Base-by-base conservation (phyloP, 1,140 invertebrate genomes). In the Armadillidium nasatum region DNA sequence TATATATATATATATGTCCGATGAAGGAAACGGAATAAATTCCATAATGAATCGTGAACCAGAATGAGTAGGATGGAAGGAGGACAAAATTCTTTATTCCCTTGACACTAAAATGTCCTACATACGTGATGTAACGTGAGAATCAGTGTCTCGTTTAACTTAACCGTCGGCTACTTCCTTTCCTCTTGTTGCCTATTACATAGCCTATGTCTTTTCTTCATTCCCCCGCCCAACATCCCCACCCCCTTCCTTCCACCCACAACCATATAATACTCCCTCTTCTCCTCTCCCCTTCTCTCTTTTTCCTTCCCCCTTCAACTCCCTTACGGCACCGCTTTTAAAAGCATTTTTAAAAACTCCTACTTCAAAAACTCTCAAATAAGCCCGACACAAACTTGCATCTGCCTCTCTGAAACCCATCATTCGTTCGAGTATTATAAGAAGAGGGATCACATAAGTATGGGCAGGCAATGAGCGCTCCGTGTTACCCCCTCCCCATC, bases 101-200 rank as follows among this genome's bases (percentile, higher is more conserved):
- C 50, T 19, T 13, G 19, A 60, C 50, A 60, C 50, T 19, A 13
- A 19, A 60, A 60, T 60, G 50, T 60, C 50, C 50, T 60, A 60
- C 33, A 33, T 60, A 60, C 50, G 50, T 60, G 50, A 60, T 60
- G 50, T 60, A 60, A 60, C 50, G 50, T 60, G 50, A 60, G 50
- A 60, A 60, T 60, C 50, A 60, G 19, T 19, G 50, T 60, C 50
- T 60, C 50, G 50, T 60, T n/a, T 60, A 60, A 60, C 50, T 60
- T 60, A 60, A 60, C 50, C 50, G 50, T 60, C 50, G 44, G 70
- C 70, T 44, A 33, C 23, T 71, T 71, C 44, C 70, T 44, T 44
- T 71, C 70, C 70, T 44, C 70, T 71, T 44, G 15, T 44, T 71
- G 70, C 70, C 44, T 68, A 43, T 71, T 23, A 71, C 70, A 43